Base-by-base conservation (phyloP, 2,888 invertebrate species). In the Hydrotaea cyrtoneurina region DNA sequence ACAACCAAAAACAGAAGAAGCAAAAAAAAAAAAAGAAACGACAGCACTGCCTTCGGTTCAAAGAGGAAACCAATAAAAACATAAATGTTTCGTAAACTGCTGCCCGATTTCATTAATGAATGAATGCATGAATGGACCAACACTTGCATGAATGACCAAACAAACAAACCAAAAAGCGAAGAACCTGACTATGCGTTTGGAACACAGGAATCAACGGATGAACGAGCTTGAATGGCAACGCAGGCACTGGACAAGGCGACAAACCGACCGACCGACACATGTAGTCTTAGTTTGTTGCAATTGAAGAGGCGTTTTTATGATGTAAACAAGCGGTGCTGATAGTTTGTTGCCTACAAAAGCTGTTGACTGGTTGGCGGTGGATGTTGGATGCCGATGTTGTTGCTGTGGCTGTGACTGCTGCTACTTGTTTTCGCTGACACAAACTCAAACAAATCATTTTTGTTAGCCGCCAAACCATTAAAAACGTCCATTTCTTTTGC, bases 281-380 rank as follows among this genome's bases (percentile, higher is more conserved):
- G 0, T 3, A 15, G 11, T 4, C 36, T 64, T 46, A 69, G 69
- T 69, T 69, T 66, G 69, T 69, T 69, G 69, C 46, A 11, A 72
- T 19, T 76, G 57, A 72, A 79, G 82, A 80, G 76, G 80, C 72
- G 79, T 80, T 72, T n/a, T 75, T 72, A 46, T 81, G 78, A 78
- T 81, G 78, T 81, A 78, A 84, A 80, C 80, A 72, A 62, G 75
- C 81, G 78, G 75, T 80, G 71, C 62, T 84, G 55, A 66, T 50
- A n/a, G 39, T 19, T 39, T 26, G 36, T 17, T 72, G 62, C 39
- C 31, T 39, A 66, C 62, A 15, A 62, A 26, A 23, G 31, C 15
- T 15, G 36, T 2, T 57, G 31, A 7, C n/a, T 26, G 11, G 26
- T 59, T 59, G 59, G 13, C 26, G 59, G 26, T 59, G n/a, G 59